phyloP scores from a whole-genome alignment of 1,140 invertebrate genomes.

The Psilanteris sp. region DNA sequence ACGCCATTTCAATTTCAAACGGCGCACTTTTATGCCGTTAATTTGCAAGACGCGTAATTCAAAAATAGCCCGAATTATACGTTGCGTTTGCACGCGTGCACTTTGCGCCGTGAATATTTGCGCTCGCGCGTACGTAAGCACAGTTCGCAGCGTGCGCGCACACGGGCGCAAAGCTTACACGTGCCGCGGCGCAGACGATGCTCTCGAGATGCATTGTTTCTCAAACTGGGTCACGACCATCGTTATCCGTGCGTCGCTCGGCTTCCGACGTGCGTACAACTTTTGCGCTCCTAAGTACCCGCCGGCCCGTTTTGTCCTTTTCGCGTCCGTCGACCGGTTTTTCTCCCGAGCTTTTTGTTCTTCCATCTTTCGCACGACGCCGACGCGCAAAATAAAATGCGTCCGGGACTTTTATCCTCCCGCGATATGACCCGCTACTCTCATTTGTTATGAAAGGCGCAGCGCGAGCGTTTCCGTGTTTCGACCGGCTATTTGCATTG shows the following conservation, averaged over 20 bases:
- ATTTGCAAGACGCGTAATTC: no score
- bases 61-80: no score
- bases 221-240: constrained; percentile 64
- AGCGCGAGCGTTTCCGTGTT: constrained; percentile 21
- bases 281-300: constrained; percentile 23
- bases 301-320: constrained; percentile 1
- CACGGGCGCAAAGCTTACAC: constrained; percentile 27
- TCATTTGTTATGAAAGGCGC: constrained; percentile 7
- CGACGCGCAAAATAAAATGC: constrained; percentile 33
- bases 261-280: constrained; percentile 55
- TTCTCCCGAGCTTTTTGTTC: constrained; percentile 2
- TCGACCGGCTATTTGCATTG: constrained; percentile 16
- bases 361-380: constrained; percentile 23
- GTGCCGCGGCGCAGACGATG: constrained; percentile 42
- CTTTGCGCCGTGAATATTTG: no score
- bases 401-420: constrained; percentile 25
- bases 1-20: constrained; percentile 20
- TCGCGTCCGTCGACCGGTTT: constrained; percentile 2
- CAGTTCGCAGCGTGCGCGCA: no score
- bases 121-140: no score
- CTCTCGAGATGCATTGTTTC: constrained; percentile 60
- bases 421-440: constrained; percentile 17
- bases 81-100: no score
- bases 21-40: neutral
- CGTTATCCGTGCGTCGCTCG: constrained; percentile 41